A percentile compares a stretch with the other conserved stretches of the same genome.
phyloP scores from a whole-genome alignment of 2,888 invertebrate species.

The Drosophila niveifrons region DNA sequence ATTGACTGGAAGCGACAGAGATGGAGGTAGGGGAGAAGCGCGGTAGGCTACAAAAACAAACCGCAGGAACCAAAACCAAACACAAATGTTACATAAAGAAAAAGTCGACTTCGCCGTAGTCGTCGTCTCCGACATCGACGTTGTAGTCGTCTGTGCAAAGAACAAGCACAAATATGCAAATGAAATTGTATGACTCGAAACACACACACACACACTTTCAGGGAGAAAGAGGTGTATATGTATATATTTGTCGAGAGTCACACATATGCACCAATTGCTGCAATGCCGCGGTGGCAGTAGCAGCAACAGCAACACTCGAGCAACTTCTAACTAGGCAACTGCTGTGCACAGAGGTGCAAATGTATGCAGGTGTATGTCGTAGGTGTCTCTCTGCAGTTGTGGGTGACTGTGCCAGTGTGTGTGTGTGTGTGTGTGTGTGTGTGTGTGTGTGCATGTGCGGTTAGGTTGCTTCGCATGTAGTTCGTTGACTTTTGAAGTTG shows the following conservation, averaged over 20 bases:
- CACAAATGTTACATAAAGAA: conserved; percentile 79
- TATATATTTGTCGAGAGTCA: conserved; percentile 6
- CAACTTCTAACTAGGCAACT: conserved; percentile 61
- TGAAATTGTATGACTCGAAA: conserved; percentile 74
- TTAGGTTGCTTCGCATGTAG: conserved; percentile 67
- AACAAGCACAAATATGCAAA: conserved; percentile 77
- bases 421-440: conserved; percentile 31
- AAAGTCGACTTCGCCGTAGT: conserved; percentile 71
- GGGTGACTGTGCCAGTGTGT: conserved; percentile 31
- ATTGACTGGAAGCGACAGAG: conserved; percentile 8
- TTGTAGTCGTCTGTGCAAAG: conserved; percentile 56
- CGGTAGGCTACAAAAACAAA: conserved; percentile 65
- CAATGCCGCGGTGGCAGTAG: conserved; percentile 57
- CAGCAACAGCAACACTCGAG: conserved; percentile 58
- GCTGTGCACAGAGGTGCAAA: conserved; percentile 67
- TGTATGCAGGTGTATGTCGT: conserved; percentile 44
- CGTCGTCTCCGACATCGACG: conserved; percentile 27
- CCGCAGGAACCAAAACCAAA: conserved; percentile 77
- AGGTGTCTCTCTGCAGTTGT: conserved; percentile 9
- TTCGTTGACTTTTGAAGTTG: conserved; percentile 80
- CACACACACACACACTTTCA: conserved; percentile 45
- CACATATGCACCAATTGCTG: conserved; percentile 51
- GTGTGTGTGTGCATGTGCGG: conserved; percentile 16
- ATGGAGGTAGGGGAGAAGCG: not conserved
- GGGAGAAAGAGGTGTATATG: conserved; percentile 25